Conservation (phyloP, 2,888 invertebrate species). For the Leucania comma region DNA sequence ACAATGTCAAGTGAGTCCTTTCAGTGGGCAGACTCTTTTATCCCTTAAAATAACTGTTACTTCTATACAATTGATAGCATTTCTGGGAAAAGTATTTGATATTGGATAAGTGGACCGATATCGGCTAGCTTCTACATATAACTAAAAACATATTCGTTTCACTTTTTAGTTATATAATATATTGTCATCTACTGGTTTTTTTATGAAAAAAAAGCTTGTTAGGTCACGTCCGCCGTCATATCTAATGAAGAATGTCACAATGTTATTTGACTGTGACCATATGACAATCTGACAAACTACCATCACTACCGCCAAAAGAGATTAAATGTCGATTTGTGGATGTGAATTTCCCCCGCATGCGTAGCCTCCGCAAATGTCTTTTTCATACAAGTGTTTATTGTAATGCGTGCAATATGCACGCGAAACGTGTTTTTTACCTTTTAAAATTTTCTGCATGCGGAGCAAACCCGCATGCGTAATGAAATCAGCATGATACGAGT, state of each 20-base stretch:
- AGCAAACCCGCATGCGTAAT: too few relatives aligned
- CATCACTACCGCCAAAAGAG: too few relatives aligned
- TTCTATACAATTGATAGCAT: background rate
- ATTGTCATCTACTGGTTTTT: background rate
- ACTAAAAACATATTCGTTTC: background rate
- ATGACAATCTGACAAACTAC: background rate
- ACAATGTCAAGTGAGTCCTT: conserved; percentile 33
- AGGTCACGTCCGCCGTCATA: background rate
- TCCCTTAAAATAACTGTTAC: conserved; percentile 27
- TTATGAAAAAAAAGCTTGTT: background rate
- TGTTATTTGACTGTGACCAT: background rate
- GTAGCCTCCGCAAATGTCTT: too few relatives aligned
- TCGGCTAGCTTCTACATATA: background rate
- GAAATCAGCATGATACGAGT: too few relatives aligned
- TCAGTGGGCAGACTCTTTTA: conserved; percentile 25
- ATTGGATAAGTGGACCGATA: background rate
- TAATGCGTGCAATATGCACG: too few relatives aligned
- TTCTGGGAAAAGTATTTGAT: conserved; percentile 7
- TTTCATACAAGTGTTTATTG: too few relatives aligned
- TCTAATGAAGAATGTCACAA: background rate
- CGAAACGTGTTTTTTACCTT: too few relatives aligned
- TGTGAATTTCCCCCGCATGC: too few relatives aligned
- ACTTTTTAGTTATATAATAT: too few relatives aligned
- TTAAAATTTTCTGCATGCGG: too few relatives aligned
- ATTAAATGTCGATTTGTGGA: too few relatives aligned